Evolutionary conservation across 1,140 invertebrate species (phyloP), one percentile per base, ranked within the genome.

Genomic region (Drosophila serrata): DNA sequence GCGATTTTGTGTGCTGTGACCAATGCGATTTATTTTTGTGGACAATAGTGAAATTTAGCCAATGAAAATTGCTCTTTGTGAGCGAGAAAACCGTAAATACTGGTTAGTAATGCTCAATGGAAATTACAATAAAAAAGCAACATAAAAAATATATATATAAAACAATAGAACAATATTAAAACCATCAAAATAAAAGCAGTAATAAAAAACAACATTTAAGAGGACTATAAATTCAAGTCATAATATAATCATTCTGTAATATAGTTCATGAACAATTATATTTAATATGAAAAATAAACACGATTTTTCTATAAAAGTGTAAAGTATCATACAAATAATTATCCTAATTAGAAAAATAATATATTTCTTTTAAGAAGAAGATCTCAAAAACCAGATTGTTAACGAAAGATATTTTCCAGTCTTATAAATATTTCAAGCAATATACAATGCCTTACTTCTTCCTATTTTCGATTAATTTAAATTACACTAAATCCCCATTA

Each of bases 1-100:
- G 35, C 40, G 27, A 40, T 45, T 72, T 76, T 75, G 17, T 64
- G 70, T 76, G 74, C 73, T 68, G 73, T 77, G 74, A 76, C 74
- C 29, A 77, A 77, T 68, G 37, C 13, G 68, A 55, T 74, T 61
- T 53, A 45, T 27, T 74, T 46, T 74, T 46, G 51, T 19, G 35
- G 35, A 70, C 65, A 48, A 48, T 72, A 39, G 67, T 72, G 42
- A 19, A 59, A 58, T 59, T 40, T 27, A 46, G 67, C 33, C 22
- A 72, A 17, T 22, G 8, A 40, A 57, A 58, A 72, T 27, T 65
- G 61, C 65, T 67, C 45, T 67, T 27, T n/a, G 4, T 22, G n/a
- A 58, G 15, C 46, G 5, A 4, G 5, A 53, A 40, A 27, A 12
- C 37, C 37, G 0, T 17, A 53, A 43, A 58, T 31, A 12, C 24